Conservation (phyloP, 2,888 invertebrate genomes). For the Loripinus fragilis region DNA sequence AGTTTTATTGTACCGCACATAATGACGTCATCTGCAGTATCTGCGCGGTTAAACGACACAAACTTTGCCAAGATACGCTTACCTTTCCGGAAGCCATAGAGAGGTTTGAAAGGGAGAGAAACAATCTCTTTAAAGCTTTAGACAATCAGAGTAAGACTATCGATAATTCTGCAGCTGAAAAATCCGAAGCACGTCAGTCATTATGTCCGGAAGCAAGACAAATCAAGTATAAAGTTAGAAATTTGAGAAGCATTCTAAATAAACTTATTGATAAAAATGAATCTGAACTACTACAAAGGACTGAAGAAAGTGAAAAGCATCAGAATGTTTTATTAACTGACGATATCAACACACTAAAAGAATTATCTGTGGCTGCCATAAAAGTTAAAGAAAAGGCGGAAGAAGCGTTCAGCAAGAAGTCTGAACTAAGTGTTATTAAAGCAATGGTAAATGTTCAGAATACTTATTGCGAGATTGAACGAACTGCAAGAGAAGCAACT, state of each 20-base stretch:
- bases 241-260: conserved; percentile 18
- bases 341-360: conserved; percentile 13
- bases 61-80: conserved; percentile 34
- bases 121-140: conserved; percentile 25
- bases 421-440: conserved; percentile 9
- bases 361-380: neutral
- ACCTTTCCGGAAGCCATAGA: conserved; percentile 39
- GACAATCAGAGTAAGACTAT: conserved; percentile 21
- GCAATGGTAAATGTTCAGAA: conserved; percentile 30
- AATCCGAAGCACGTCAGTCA: neutral
- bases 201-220: conserved; percentile 4
- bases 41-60: conserved; percentile 40
- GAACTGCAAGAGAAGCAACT: conserved; percentile 17
- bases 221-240: conserved; percentile 13
- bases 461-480: conserved; percentile 22
- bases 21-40: conserved; percentile 38
- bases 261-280: conserved; percentile 25
- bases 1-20: conserved; percentile 38
- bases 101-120: conserved; percentile 26
- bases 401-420: conserved; percentile 16
- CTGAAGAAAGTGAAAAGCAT: neutral
- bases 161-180: neutral
- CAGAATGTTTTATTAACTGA: neutral
- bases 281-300: conserved; percentile 11
- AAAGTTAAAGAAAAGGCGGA: conserved; percentile 27